Percentiles rank a stretch among this genome's conserved stretches.
These are phyloP conservation scores for Drosophila punjabiensis DNA, from an alignment of 1,140 invertebrate species.

Conservation along the genomic window DNA sequence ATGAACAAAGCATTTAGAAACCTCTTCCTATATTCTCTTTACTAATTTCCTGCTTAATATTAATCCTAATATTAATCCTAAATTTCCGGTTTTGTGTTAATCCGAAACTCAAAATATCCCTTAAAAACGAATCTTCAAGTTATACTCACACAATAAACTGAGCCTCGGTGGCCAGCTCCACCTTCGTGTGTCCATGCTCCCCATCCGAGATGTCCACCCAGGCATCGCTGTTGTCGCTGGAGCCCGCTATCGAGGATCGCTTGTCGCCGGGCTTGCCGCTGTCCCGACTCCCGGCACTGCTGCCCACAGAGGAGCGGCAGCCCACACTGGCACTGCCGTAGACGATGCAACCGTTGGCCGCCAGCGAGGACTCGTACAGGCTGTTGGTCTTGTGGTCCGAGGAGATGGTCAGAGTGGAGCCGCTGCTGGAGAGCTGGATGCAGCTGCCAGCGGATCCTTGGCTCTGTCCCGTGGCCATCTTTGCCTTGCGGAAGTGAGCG, in stretches of 20 bases:
- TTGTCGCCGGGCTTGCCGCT: slow-evolving; percentile 48
- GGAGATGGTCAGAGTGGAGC: slow-evolving; percentile 87
- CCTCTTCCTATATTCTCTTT: neutral
- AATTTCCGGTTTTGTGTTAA: neutral
- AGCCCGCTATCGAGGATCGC: slow-evolving; percentile 84
- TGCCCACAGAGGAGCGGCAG: slow-evolving; percentile 64
- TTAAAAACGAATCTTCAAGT: neutral
- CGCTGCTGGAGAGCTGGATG: slow-evolving; percentile 85
- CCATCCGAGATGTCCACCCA: slow-evolving; percentile 89
- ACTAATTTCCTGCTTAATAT: neutral
- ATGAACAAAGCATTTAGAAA: neutral
- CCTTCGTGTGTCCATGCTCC: slow-evolving; percentile 20
- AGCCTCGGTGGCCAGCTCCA: slow-evolving; percentile 46
- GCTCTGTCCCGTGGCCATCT: slow-evolving; percentile 59
- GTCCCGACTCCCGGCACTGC: slow-evolving; percentile 30
- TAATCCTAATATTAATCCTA: no score
- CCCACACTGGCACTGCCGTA: slow-evolving; percentile 85
- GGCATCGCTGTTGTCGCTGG: slow-evolving; percentile 88
- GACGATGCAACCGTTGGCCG: slow-evolving; percentile 76
- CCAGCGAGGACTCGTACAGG: slow-evolving; percentile 86
- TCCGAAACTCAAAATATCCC: neutral
- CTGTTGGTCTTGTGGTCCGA: slow-evolving; percentile 89
- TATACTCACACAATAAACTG: slow-evolving; percentile 86
- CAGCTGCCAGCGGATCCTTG: slow-evolving; percentile 79
- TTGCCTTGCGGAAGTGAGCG: slow-evolving; percentile 83